phyloP scores from a whole-genome alignment of 2,797 vertebrate genomes.

The Spizella passerina region DNA sequence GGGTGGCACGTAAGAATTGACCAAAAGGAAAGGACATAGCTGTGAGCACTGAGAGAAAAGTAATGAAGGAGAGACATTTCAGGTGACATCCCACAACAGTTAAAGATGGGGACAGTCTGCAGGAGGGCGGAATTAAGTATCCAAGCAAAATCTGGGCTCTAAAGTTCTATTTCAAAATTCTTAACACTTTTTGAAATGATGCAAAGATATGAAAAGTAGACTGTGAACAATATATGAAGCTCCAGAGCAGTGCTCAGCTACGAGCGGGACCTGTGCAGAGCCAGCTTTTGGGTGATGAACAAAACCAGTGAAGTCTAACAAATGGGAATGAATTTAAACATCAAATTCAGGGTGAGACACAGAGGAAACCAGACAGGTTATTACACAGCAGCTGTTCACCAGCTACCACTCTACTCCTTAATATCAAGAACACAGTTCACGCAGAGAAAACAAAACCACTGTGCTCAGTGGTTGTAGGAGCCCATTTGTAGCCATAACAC shows the following conservation, averaged over 20 bases:
- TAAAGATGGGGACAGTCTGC: neutral
- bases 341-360: neutral
- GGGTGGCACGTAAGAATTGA: neutral
- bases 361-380: neutral
- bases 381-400: constrained; percentile 2
- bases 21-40: neutral
- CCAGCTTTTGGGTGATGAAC: neutral
- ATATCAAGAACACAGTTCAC: neutral
- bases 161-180: neutral
- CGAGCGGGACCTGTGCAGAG: neutral
- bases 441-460: neutral
- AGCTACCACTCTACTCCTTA: neutral
- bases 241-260: neutral
- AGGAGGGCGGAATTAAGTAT: neutral
- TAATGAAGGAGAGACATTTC: neutral
- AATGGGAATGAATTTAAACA: neutral
- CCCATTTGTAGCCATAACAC: neutral
- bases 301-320: neutral
- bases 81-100: neutral
- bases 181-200: neutral
- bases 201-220: neutral
- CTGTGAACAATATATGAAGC: neutral
- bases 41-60: neutral
- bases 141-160: neutral
- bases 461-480: neutral